Evolutionary conservation across 1,140 invertebrate genomes (phyloP), one percentile per base, ranked within the genome.

Genomic region (Venturia canescens): DNA sequence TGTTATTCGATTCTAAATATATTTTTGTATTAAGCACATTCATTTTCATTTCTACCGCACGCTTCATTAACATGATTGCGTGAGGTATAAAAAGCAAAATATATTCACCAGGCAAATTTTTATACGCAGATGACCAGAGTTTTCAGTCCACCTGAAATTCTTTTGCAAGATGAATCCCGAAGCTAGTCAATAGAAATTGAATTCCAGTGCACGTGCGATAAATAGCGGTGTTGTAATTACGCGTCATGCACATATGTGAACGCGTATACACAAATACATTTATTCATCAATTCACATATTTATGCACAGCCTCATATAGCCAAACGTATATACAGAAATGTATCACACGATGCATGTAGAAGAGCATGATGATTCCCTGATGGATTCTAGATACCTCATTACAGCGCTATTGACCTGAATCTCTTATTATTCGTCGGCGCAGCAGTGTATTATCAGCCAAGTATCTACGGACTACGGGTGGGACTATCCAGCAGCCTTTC

Each of bases 371-470:
- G 80, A 83, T 87, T 84, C 84, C 85, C 84, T 84, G 84, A 86
- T 87, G 86, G 82, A 81, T 84, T 83, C 83, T 81, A 82, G 82
- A 86, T 86, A 83, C 82, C 86, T 88, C 87, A 87, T 89, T 90
- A 89, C 83, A 85, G 81, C 82, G 85, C 88, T 86, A 87, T 87
- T 88, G 88, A 89, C 87, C 88, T 85, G 88, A 87, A 90, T 90
- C 85, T 88, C 86, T 89, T 87, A 90, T 88, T 87, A 87, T 85
- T 87, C 85, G 67, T 82, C 78, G 81, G 69, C 78, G 79, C 76
- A 83, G 34, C 66, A 31, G 48, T 70, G 70, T 29, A 80, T 80
- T 82, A 82, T 50, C 84, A 74, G 83, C 71, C 78, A 84, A 82
- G 57, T 44, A 34, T 66, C 57, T 44, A 66, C 57, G 31, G 53